phyloP scores from a whole-genome alignment of 1,140 invertebrate species.

The Drosophila punjabiensis region DNA sequence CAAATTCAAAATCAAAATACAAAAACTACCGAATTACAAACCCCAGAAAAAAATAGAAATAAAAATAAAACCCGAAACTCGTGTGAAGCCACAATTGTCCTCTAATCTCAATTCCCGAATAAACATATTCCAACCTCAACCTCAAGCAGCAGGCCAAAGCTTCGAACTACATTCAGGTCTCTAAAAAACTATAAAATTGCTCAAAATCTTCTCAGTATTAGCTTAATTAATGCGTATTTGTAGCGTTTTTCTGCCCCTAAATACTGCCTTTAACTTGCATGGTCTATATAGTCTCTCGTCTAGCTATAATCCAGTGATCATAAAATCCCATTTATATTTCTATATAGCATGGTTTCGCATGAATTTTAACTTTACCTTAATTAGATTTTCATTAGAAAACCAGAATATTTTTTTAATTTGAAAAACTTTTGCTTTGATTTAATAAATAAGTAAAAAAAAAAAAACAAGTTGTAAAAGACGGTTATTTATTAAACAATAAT shows the following conservation, averaged over 20 bases:
- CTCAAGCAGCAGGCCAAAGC: constrained; percentile 25
- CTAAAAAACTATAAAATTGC: constrained; percentile 27
- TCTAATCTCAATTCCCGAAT: constrained; percentile 14
- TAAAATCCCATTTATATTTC: not conserved
- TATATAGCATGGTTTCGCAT: constrained; percentile 13
- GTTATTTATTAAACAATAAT: too few species aligned
- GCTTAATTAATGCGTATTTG: constrained; percentile 12
- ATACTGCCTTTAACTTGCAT: constrained; percentile 9
- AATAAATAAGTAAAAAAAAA: too few species aligned
- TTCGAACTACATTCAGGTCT: constrained; percentile 25
- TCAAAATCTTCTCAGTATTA: constrained; percentile 15
- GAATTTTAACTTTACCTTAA: not conserved
- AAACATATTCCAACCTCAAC: constrained; percentile 2
- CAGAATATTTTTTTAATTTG: not conserved
- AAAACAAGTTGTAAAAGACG: too few species aligned
- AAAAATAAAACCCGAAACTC: constrained; percentile 5
- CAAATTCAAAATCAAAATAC: constrained; percentile 26
- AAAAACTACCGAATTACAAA: constrained; percentile 25
- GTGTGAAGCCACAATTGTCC: constrained; percentile 32
- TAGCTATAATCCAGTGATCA: too few species aligned
- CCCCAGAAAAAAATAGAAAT: constrained; percentile 18
- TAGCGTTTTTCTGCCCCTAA: constrained; percentile 9
- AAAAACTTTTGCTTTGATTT: not conserved
- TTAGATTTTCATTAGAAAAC: not conserved
- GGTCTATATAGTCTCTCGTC: constrained; percentile 2